Evolutionary conservation across 2,888 invertebrate species (phyloP), one percentile per base, ranked within the genome.

Genomic region (Luperina nickerlii): DNA sequence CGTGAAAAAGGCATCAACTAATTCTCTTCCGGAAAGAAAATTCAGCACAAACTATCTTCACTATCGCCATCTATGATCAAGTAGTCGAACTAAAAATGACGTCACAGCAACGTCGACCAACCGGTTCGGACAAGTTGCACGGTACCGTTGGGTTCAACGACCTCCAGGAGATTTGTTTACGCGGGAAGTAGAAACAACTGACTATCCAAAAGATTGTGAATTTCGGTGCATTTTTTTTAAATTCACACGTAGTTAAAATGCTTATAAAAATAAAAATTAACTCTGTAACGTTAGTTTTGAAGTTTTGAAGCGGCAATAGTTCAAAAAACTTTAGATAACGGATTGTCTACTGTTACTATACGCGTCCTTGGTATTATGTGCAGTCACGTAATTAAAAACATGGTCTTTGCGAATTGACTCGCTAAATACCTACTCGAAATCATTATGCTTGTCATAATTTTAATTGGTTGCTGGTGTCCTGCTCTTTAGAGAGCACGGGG

Each of bases 111-210:
- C 91, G 92, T 91, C 89, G 87, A 78, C 88, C 91, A 84, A 93
- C 94, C 93, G 92, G 95, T 93, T 94, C 91, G 91, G 88, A 89
- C 93, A 94, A 94, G 94, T 94, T 93, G 93, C 94, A 90, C 91
- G 91, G 94, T 96, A 96, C 96, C 96, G 96, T 96, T 96, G 96
- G 95, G 96, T 94, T 96, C 95, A 94, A 92, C 90, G 95, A 94
- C 94, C 96, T 77, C 82, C 84, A 82, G 82, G 89, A 90, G 93
- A 94, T 95, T 95, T 95, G 96, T 96, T 96, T 96, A 96, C 95
- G 94, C 95, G 95, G 93, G 92, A 95, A 95, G 90, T 82, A 89
- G 92, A 94, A 94, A 92, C 85, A 88, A 84, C 78, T 27, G 65
- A 38, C 69, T 45, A 90, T 90, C 88, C 91, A 87, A 91, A 90